phyloP scores from a whole-genome alignment of 2,113 vertebrate genomes.

The Redunca redunca region DNA sequence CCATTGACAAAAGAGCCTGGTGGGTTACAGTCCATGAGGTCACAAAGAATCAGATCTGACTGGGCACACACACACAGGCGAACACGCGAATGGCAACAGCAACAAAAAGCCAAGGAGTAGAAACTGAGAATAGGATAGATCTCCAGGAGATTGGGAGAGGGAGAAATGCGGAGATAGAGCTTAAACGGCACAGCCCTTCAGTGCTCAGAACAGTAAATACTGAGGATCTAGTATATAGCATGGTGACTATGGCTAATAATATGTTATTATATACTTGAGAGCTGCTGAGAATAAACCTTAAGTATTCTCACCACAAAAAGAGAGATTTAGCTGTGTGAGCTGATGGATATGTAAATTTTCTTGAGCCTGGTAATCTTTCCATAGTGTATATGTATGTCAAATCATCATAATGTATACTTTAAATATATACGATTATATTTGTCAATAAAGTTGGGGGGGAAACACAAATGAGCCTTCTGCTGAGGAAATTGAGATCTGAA shows the following conservation, averaged over 20 bases:
- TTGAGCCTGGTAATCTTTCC: background rate
- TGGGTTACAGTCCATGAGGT: background rate
- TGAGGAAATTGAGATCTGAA: constrained; percentile 61
- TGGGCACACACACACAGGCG: background rate
- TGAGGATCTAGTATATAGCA: background rate
- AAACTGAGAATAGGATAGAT: background rate
- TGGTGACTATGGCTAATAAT: background rate
- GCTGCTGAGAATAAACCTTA: background rate
- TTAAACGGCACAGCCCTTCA: background rate
- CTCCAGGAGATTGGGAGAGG: background rate
- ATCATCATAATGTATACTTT: background rate
- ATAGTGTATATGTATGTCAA: background rate
- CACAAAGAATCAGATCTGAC: background rate
- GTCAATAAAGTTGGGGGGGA: background rate
- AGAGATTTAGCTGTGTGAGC: background rate
- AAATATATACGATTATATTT: background rate
- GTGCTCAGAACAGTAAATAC: background rate
- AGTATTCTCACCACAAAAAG: background rate
- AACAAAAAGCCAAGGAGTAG: background rate
- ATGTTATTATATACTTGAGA: background rate
- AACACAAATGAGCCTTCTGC: constrained; percentile 51
- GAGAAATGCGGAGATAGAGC: background rate
- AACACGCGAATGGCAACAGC: background rate
- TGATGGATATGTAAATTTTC: background rate
- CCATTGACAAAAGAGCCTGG: background rate